Evolutionary conservation across 1,140 invertebrate genomes (phyloP).

Genomic region (Cecropterus lyciades): DNA sequence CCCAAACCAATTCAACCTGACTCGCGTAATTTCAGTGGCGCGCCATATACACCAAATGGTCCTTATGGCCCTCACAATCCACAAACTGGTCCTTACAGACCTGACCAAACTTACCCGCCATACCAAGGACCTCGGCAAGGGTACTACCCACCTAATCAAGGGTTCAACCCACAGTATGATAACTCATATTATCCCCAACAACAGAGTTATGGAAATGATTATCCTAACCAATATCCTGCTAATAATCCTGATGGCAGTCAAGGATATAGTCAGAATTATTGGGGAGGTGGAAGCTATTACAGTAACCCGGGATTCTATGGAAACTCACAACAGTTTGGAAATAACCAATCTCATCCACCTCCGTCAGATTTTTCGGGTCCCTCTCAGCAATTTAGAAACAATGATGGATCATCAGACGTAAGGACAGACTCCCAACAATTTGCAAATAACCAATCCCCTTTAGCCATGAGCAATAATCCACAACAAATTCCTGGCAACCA

Average conservation of each 20-base stretch:
- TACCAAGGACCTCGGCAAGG: constrained; percentile 59
- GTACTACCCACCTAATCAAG: constrained; percentile 74
- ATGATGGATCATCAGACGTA: constrained; percentile 4
- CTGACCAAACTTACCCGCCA: constrained; percentile 62
- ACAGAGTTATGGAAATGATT: constrained; percentile 58
- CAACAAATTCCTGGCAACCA: constrained; percentile 8
- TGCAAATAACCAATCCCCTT: constrained; percentile 4
- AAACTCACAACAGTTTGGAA: constrained; percentile 69
- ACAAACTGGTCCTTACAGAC: constrained; percentile 48
- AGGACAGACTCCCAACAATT: constrained; percentile 4
- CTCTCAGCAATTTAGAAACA: constrained; percentile 15
- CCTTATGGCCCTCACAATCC: constrained; percentile 50
- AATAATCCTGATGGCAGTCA: constrained; percentile 56
- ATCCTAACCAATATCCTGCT: constrained; percentile 68
- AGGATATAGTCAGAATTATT: constrained; percentile 71
- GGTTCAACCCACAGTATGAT: constrained; percentile 74
- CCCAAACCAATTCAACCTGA: constrained; percentile 49
- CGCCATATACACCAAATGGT: constrained; percentile 55
- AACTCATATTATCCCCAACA: constrained; percentile 63
- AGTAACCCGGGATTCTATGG: constrained; percentile 72
- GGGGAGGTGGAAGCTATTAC: constrained; percentile 71
- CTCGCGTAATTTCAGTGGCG: constrained; percentile 42
- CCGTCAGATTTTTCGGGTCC: constrained; percentile 50
- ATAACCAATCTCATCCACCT: constrained; percentile 56
- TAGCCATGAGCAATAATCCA: constrained; percentile 1